These are phyloP conservation scores for Oplegnathus fasciatus DNA, from an alignment of 2,113 vertebrate genomes.

Conservation along the genomic window DNA sequence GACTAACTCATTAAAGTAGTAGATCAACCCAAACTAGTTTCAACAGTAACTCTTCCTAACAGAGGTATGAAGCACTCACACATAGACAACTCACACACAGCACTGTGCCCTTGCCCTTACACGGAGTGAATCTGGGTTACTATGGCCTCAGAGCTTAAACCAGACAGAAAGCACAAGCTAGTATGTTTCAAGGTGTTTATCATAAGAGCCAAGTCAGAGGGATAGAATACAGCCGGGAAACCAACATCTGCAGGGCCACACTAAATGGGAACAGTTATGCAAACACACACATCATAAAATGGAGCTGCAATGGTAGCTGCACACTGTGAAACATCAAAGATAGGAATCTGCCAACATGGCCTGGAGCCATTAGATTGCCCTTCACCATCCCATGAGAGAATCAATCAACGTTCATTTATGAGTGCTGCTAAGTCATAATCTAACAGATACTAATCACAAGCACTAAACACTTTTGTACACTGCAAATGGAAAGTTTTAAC, in stretches of 20 bases:
- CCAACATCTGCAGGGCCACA: slow-evolving; percentile 34
- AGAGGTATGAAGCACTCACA: not conserved
- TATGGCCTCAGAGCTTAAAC: slow-evolving; percentile 21
- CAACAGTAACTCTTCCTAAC: not conserved
- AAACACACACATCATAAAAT: slow-evolving; percentile 51
- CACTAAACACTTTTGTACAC: slow-evolving; percentile 10
- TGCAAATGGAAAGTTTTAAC: slow-evolving; percentile 21
- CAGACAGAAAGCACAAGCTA: slow-evolving; percentile 36
- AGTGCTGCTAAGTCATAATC: slow-evolving; percentile 22
- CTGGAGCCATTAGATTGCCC: slow-evolving; percentile 8
- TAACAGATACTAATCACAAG: slow-evolving; percentile 30
- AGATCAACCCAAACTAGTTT: not conserved
- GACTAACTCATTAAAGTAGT: not conserved
- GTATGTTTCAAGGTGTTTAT: slow-evolving; percentile 44
- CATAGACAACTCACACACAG: not conserved
- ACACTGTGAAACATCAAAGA: slow-evolving; percentile 51
- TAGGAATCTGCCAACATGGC: slow-evolving; percentile 34
- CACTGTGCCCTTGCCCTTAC: not conserved
- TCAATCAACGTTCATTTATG: slow-evolving; percentile 48
- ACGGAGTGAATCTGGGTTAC: slow-evolving; percentile 29
- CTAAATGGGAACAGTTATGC: slow-evolving; percentile 43
- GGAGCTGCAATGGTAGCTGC: slow-evolving; percentile 14
- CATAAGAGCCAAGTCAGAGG: slow-evolving; percentile 17
- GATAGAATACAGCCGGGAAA: slow-evolving; percentile 12
- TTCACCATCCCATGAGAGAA: slow-evolving; percentile 21